phyloP scores from a whole-genome alignment of 2,888 invertebrate species.

The Luffia ferchaultella region DNA sequence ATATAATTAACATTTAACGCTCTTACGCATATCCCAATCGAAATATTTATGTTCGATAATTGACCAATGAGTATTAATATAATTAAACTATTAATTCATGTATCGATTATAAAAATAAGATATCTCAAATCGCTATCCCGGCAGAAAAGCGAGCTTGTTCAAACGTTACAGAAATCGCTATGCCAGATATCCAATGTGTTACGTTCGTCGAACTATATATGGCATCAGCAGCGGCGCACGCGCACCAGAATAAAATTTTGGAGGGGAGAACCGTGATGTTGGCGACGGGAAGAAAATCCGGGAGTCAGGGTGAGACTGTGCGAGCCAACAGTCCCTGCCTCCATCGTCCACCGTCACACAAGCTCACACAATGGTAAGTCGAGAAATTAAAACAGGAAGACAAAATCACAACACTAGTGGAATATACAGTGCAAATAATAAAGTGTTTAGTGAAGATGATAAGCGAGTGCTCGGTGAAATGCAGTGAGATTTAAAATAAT shows the following conservation, averaged over 20 bases:
- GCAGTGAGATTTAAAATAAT: too few relatives aligned
- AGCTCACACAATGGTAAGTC: slow-evolving; percentile 60
- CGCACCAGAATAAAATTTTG: slow-evolving; percentile 18
- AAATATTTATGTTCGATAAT: too few relatives aligned
- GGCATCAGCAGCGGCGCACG: slow-evolving; percentile 36
- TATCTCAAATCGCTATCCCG: too few relatives aligned
- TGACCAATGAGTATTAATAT: too few relatives aligned
- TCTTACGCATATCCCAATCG: too few relatives aligned
- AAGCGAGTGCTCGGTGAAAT: too few relatives aligned
- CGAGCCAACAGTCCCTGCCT: slow-evolving; percentile 51
- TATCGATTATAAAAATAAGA: too few relatives aligned
- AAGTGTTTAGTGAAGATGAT: too few relatives aligned
- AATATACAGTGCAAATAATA: neutral
- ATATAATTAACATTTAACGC: too few relatives aligned
- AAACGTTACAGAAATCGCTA: slow-evolving; percentile 30
- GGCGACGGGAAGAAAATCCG: slow-evolving; percentile 37
- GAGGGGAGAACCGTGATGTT: slow-evolving; percentile 25
- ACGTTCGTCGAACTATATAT: slow-evolving; percentile 57
- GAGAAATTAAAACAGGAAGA: too few relatives aligned
- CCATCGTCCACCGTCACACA: slow-evolving; percentile 51
- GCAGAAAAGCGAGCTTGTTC: too few relatives aligned
- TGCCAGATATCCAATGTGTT: slow-evolving; percentile 38
- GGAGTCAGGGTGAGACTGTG: slow-evolving; percentile 64
- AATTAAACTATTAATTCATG: too few relatives aligned
- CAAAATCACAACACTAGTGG: neutral